Evolutionary conservation across 2,113 vertebrate species (phyloP).

Genomic region (Empidonax alnorum): DNA sequence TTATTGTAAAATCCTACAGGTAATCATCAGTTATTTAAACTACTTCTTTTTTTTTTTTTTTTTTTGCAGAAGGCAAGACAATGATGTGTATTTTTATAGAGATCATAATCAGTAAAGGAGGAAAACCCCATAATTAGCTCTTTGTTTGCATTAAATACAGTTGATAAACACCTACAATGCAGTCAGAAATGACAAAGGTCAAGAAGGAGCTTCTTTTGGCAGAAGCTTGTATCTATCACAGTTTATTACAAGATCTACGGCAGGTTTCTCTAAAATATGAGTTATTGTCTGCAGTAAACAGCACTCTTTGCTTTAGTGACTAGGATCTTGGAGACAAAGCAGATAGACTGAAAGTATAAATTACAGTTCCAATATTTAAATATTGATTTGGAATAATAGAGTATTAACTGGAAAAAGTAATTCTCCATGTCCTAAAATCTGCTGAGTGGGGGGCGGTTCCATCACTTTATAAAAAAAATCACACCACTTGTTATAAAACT

Average conservation of each 20-base stretch:
- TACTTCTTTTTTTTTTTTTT: background rate
- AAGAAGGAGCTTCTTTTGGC: background rate
- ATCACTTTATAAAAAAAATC: background rate
- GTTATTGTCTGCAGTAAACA: background rate
- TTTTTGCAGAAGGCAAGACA: background rate
- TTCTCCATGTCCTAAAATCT: background rate
- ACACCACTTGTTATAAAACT: background rate
- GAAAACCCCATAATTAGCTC: background rate
- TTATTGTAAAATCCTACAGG: background rate
- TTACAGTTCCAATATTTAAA: background rate
- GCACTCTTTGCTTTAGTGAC: background rate
- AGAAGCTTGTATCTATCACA: background rate
- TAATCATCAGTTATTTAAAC: background rate
- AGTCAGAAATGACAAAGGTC: background rate
- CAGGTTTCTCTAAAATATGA: background rate
- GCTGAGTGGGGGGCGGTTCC: background rate
- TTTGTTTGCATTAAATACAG: background rate
- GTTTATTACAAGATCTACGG: background rate
- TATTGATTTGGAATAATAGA: background rate
- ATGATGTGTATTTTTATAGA: background rate
- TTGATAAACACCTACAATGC: background rate
- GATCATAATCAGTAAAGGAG: background rate
- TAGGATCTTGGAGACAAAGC: background rate
- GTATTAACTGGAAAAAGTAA: background rate
- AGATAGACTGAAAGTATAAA: background rate